Evolutionary conservation across 2,113 vertebrate species (phyloP).

Genomic region (Hucho hucho): DNA sequence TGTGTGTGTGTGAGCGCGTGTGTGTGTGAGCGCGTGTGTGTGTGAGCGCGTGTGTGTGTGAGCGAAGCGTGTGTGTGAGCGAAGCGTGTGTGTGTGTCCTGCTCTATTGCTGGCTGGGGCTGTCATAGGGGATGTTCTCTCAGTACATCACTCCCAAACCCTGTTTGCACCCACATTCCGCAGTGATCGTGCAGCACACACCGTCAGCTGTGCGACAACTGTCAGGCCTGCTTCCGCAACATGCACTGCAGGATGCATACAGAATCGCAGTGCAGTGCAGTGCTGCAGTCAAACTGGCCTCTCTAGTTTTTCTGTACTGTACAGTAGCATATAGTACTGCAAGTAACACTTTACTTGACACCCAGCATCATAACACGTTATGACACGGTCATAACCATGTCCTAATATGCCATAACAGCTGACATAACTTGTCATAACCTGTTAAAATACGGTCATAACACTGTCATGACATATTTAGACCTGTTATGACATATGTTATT

Average conservation of each 20-base stretch:
- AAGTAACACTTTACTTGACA: too few relatives aligned
- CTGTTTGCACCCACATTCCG: slow-evolving; percentile 43
- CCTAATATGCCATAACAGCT: too few relatives aligned
- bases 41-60: too few relatives aligned
- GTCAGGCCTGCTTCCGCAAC: slow-evolving; percentile 51
- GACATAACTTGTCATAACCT: too few relatives aligned
- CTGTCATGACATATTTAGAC: too few relatives aligned
- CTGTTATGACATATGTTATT: too few relatives aligned
- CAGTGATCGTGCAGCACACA: slow-evolving; percentile 32
- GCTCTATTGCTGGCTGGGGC: slow-evolving; percentile 9
- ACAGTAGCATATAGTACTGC: neutral
- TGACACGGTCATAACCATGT: too few relatives aligned
- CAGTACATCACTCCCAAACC: slow-evolving; percentile 41
- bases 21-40: too few relatives aligned
- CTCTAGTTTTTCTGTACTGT: slow-evolving; percentile 7
- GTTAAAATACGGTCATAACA: too few relatives aligned
- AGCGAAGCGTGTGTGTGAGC: too few relatives aligned
- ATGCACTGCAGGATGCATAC: slow-evolving; percentile 56
- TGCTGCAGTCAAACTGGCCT: slow-evolving; percentile 32
- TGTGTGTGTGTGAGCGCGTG: too few relatives aligned
- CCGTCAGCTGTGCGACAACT: slow-evolving; percentile 56
- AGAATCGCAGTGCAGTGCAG: slow-evolving; percentile 45
- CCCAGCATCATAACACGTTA: too few relatives aligned
- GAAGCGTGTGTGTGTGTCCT: neutral
- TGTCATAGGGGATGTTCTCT: slow-evolving; percentile 53